These are phyloP conservation scores for Erythrocercus mccallii DNA, from an alignment of 2,113 vertebrate species.

Conservation along the genomic window DNA sequence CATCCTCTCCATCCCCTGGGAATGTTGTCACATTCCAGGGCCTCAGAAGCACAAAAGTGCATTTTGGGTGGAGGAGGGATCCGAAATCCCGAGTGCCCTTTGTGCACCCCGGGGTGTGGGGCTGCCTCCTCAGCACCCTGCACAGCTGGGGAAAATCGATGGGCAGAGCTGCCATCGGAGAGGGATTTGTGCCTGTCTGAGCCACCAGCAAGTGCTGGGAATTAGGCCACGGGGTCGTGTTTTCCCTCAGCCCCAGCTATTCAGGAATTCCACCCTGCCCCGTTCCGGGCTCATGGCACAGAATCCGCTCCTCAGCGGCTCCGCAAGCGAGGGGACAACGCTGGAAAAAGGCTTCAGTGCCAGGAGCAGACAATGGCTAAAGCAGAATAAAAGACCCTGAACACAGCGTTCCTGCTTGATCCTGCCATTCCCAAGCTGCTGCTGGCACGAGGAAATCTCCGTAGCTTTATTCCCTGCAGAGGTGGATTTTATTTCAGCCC, in stretches of 20 bases:
- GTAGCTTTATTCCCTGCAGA: neutral
- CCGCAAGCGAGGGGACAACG: neutral
- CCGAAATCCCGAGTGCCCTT: fast-evolving
- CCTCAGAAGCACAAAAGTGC: neutral
- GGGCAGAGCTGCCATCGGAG: neutral
- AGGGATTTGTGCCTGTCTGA: neutral
- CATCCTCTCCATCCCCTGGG: neutral
- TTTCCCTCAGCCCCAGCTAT: conserved; percentile 35
- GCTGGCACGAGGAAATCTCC: neutral
- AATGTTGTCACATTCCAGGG: neutral
- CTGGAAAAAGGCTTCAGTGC: conserved; percentile 30
- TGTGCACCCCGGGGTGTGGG: neutral
- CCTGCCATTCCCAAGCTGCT: conserved; percentile 26
- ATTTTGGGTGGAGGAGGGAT: neutral
- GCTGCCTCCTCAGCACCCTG: fast-evolving
- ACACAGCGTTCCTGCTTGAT: conserved; percentile 46
- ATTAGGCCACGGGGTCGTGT: neutral
- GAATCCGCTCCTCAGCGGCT: neutral
- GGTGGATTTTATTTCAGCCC: neutral
- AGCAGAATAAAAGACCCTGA: conserved; percentile 43
- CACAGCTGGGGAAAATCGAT: neutral
- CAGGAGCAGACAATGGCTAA: conserved; percentile 33
- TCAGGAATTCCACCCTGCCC: conserved; percentile 6
- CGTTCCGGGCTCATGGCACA: neutral
- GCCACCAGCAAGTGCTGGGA: neutral